Conservation (phyloP, 2,888 invertebrate genomes). For the Drosophila prolongata region DNA sequence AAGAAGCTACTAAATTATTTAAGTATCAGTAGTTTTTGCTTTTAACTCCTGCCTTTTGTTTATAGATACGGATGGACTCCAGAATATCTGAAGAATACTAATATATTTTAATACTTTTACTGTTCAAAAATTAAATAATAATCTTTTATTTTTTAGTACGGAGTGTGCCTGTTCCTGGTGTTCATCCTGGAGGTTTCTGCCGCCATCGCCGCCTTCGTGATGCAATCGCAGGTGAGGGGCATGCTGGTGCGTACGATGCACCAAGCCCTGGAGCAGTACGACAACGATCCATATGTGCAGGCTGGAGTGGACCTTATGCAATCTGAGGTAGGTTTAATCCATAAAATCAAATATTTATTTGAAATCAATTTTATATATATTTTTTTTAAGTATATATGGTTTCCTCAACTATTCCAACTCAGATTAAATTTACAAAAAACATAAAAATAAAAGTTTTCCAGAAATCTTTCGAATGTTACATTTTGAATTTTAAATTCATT, state of each 20-base stretch:
- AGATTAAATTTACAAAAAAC: no score
- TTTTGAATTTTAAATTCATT: no score
- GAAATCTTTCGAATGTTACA: no score
- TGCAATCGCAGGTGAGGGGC: conserved; percentile 87
- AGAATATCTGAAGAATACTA: no score
- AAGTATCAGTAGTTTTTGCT: neutral
- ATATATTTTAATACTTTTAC: no score
- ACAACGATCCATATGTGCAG: conserved; percentile 86
- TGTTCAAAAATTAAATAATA: neutral
- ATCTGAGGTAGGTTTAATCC: conserved; percentile 86
- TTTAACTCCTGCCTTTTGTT: no score
- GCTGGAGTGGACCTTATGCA: conserved; percentile 92
- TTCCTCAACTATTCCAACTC: no score
- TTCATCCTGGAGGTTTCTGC: conserved; percentile 92
- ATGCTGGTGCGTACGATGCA: conserved; percentile 87
- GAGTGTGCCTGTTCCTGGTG: conserved; percentile 90
- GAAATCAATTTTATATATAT: no score
- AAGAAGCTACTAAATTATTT: neutral
- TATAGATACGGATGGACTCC: no score
- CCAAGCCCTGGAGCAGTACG: conserved; percentile 87
- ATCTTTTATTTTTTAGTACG: conserved; percentile 87
- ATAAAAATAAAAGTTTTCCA: no score
- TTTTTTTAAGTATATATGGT: no score
- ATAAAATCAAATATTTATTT: neutral
- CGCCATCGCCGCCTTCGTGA: conserved; percentile 91